A percentile compares a stretch with the other conserved stretches of the same genome.
Evolutionary conservation across 1,140 invertebrate genomes (phyloP).

Genomic region (Magallana ariakensis): DNA sequence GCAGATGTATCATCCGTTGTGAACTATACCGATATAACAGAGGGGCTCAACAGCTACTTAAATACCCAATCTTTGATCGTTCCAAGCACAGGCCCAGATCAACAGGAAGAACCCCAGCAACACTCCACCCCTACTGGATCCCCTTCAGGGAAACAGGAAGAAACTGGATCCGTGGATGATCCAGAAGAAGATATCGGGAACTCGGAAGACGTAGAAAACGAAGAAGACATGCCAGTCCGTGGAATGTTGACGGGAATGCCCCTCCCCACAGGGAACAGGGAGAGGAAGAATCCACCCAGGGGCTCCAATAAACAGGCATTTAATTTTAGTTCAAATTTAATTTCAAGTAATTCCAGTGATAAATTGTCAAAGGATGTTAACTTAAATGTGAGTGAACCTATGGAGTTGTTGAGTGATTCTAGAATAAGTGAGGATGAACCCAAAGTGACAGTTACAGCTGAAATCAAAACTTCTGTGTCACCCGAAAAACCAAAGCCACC

Average conservation of each 20-base stretch:
- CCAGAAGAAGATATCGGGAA: constrained; percentile 1
- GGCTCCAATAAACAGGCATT: constrained; percentile 42
- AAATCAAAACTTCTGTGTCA: neutral
- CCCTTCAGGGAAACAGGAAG: constrained; percentile 1
- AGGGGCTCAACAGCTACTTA: constrained; percentile 52
- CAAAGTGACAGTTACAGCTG: neutral
- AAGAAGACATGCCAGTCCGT: constrained; percentile 48
- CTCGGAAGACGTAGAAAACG: constrained; percentile 8
- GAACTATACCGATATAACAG: constrained; percentile 55
- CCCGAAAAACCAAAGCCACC: constrained; percentile 53
- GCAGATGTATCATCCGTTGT: constrained; percentile 40
- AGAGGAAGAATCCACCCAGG: constrained; percentile 21
- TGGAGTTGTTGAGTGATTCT: neutral
- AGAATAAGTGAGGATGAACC: neutral
- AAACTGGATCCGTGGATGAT: neutral
- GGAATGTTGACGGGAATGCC: constrained; percentile 50
- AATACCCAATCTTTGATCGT: constrained; percentile 54
- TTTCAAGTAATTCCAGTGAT: neutral
- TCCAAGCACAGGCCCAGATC: constrained; percentile 17
- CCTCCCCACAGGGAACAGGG: constrained; percentile 52
- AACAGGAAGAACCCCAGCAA: constrained; percentile 29
- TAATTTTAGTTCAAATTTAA: constrained; percentile 33
- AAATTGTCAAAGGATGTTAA: constrained; percentile 15
- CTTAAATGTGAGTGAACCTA: neutral
- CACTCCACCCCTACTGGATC: constrained; percentile 49